Evolutionary conservation across 2,113 vertebrate genomes (phyloP).

Genomic region (Ophthalmolycus amberensis): DNA sequence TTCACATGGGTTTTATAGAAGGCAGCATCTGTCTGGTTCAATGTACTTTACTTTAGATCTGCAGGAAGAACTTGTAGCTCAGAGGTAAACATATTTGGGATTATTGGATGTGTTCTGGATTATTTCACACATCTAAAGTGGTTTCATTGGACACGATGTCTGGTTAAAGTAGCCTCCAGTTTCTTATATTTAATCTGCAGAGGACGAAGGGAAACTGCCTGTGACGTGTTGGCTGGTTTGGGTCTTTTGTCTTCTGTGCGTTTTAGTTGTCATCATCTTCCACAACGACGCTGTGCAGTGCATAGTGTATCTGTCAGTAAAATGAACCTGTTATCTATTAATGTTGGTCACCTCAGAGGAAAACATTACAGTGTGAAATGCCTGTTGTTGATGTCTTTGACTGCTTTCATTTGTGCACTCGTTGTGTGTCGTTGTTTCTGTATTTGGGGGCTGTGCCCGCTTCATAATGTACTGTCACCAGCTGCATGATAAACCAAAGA

Average conservation of each 20-base stretch:
- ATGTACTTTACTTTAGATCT: slow-evolving; percentile 9
- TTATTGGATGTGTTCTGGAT: neutral
- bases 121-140: neutral
- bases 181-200: neutral
- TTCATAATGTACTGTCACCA: slow-evolving; percentile 24
- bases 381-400: neutral
- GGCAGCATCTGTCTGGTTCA: slow-evolving; percentile 1
- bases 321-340: slow-evolving; percentile 37
- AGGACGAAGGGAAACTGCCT: neutral
- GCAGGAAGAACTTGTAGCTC: neutral
- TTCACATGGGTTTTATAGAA: slow-evolving; percentile 15
- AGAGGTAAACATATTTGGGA: neutral
- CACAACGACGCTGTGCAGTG: slow-evolving; percentile 88
- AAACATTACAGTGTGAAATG: neutral
- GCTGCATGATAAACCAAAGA: slow-evolving; percentile 48
- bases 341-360: slow-evolving; percentile 45
- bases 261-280: slow-evolving; percentile 17
- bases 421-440: slow-evolving; percentile 47
- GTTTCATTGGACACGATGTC: slow-evolving; percentile 2
- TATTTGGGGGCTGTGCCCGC: slow-evolving; percentile 77
- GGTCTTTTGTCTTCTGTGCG: slow-evolving; percentile 38
- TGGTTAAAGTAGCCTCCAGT: neutral
- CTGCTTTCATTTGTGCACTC: slow-evolving; percentile 33
- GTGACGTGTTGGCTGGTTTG: neutral
- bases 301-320: slow-evolving; percentile 84